Evolutionary conservation across 2,888 invertebrate species (phyloP).

Genomic region (Cabera pusaria): DNA sequence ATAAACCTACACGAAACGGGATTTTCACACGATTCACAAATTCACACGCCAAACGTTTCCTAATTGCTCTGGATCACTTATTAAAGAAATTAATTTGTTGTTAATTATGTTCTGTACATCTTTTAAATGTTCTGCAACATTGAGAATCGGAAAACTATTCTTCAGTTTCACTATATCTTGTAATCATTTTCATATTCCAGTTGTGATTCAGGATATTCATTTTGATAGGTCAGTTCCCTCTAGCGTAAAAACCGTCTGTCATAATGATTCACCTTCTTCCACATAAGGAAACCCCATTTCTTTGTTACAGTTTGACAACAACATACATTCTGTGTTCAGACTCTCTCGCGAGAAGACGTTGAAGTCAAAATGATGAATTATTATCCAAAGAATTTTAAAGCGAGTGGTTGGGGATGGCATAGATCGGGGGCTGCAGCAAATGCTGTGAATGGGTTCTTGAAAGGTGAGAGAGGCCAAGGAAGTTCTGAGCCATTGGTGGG

Average conservation of each 20-base stretch:
- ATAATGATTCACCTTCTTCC: conserved; percentile 6
- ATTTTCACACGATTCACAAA: conserved; percentile 20
- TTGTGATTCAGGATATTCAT: too few relatives aligned
- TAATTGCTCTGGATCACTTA: too few relatives aligned
- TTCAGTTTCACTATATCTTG: too few relatives aligned
- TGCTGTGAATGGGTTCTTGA: conserved; percentile 66
- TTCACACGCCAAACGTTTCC: conserved; percentile 22
- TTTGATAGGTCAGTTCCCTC: too few relatives aligned
- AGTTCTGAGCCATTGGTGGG: conserved; percentile 46
- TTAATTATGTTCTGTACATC: too few relatives aligned
- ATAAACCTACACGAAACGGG: conserved; percentile 11
- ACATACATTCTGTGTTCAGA: conserved; percentile 33
- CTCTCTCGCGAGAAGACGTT: conserved; percentile 35
- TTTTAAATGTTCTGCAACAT: too few relatives aligned
- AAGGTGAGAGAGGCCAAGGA: conserved; percentile 59
- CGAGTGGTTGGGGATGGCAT: conserved; percentile 79
- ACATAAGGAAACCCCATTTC: conserved; percentile 25
- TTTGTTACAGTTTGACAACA: conserved; percentile 39
- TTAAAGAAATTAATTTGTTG: too few relatives aligned
- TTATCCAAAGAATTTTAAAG: conserved; percentile 75
- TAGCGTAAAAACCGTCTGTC: too few relatives aligned
- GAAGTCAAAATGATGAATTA: conserved; percentile 41
- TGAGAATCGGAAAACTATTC: too few relatives aligned
- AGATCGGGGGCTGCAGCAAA: conserved; percentile 52
- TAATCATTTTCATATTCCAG: too few relatives aligned